phyloP scores from a whole-genome alignment of 1,140 invertebrate species.

The Leptinotarsa texana region DNA sequence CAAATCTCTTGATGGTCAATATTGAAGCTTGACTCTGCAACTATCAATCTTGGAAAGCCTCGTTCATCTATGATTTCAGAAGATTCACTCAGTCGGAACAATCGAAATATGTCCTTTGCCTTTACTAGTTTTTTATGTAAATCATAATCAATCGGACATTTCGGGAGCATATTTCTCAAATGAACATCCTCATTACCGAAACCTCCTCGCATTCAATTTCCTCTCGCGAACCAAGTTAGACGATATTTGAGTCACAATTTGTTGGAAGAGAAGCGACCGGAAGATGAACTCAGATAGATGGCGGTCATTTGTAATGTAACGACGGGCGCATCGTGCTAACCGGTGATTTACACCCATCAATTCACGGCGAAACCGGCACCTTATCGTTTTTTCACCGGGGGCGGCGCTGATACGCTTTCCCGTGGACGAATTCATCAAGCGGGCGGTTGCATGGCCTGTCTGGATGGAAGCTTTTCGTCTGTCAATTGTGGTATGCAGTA shows the following conservation, averaged over 20 bases:
- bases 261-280: conserved; percentile 13
- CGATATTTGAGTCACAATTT: background rate
- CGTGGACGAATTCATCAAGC: conserved; percentile 11
- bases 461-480: background rate
- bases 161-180: background rate
- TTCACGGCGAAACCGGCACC: conserved; percentile 27
- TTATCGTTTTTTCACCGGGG: conserved; percentile 17
- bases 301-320: conserved; percentile 43
- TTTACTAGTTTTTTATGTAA: too few species aligned
- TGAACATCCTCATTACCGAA: background rate
- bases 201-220: background rate
- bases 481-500: background rate
- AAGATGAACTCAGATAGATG: conserved; percentile 44
- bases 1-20: too few species aligned
- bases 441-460: conserved; percentile 12
- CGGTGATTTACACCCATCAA: conserved; percentile 46
- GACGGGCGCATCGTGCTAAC: conserved; percentile 35
- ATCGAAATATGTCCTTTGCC: too few species aligned
- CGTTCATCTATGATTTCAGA: too few species aligned
- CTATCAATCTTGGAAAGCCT: too few species aligned
- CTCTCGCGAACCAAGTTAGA: background rate
- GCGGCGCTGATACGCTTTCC: conserved; percentile 19
- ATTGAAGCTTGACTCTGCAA: too few species aligned
- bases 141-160: too few species aligned
- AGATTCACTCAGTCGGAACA: too few species aligned